Evolutionary conservation across 2,888 invertebrate genomes (phyloP).

Genomic region (Listrodromus nycthemerus): DNA sequence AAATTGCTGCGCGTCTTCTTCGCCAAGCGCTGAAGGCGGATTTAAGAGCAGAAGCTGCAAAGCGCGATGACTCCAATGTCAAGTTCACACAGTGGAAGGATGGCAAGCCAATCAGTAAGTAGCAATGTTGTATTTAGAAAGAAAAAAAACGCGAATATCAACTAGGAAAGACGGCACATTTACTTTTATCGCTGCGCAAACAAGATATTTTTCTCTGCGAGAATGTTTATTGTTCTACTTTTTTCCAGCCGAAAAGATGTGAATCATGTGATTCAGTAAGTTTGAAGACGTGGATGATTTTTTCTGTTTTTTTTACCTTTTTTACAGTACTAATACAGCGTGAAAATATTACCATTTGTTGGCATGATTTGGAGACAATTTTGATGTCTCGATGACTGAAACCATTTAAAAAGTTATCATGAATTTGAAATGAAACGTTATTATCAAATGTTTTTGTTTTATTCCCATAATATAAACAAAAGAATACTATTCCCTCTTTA

Average conservation of each 20-base stretch:
- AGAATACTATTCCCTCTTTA: background rate
- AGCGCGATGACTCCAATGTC: conserved; percentile 91
- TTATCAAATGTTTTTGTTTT: conserved; percentile 13
- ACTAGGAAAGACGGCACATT: background rate
- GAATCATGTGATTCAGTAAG: conserved; percentile 71
- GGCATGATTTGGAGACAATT: conserved; percentile 22
- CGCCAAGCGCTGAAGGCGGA: conserved; percentile 93
- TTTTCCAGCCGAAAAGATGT: conserved; percentile 78
- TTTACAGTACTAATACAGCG: conserved; percentile 18
- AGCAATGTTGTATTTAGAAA: conserved; percentile 28
- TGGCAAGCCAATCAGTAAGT: conserved; percentile 95
- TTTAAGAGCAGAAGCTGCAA: conserved; percentile 89
- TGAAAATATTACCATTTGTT: conserved; percentile 1
- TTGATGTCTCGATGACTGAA: background rate
- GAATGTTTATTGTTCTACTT: conserved; percentile 42
- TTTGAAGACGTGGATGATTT: conserved; percentile 40
- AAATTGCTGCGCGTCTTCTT: conserved; percentile 94
- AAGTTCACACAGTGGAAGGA: conserved; percentile 95
- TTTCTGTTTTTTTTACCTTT: conserved; percentile 14
- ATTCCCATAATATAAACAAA: conserved; percentile 8
- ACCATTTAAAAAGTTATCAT: background rate
- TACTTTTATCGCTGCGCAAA: background rate
- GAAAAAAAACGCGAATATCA: background rate
- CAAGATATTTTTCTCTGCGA: background rate
- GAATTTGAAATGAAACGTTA: background rate